phyloP scores from a whole-genome alignment of 2,888 invertebrate genomes.

The Lamellibrachia satsuma region DNA sequence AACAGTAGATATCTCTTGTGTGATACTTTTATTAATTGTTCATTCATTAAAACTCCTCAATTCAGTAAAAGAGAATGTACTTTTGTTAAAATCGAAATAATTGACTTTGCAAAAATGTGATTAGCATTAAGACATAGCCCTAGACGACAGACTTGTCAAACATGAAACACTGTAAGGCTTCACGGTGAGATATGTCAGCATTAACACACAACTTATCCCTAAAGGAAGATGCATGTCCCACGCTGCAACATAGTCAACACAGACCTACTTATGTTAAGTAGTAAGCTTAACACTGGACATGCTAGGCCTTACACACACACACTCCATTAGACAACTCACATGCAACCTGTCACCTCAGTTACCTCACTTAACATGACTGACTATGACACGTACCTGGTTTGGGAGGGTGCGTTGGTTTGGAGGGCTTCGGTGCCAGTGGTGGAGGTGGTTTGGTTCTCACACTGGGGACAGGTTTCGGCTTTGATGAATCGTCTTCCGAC shows the following conservation, averaged over 20 bases:
- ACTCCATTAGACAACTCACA: not conserved
- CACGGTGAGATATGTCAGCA: not conserved
- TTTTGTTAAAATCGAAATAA: too few species aligned
- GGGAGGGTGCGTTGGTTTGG: not conserved
- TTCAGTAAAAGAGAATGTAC: too few species aligned
- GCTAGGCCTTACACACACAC: not conserved
- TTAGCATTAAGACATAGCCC: too few species aligned
- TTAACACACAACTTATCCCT: not conserved
- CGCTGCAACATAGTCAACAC: not conserved
- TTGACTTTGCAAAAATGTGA: too few species aligned
- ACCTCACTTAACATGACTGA: not conserved
- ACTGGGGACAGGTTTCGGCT: not conserved
- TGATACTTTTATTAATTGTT: not conserved
- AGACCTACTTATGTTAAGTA: not conserved
- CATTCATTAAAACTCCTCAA: too few species aligned
- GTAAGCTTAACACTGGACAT: not conserved
- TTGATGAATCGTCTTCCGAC: not conserved
- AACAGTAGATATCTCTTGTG: not conserved
- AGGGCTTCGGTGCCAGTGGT: not conserved
- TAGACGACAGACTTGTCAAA: too few species aligned
- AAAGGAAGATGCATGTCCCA: not conserved
- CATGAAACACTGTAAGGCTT: not conserved
- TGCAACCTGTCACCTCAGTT: not conserved
- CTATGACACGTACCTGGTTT: not conserved
- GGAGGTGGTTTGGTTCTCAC: not conserved